Base-by-base conservation (phyloP, 2,888 invertebrate species). In the Girardia tigrina region DNA sequence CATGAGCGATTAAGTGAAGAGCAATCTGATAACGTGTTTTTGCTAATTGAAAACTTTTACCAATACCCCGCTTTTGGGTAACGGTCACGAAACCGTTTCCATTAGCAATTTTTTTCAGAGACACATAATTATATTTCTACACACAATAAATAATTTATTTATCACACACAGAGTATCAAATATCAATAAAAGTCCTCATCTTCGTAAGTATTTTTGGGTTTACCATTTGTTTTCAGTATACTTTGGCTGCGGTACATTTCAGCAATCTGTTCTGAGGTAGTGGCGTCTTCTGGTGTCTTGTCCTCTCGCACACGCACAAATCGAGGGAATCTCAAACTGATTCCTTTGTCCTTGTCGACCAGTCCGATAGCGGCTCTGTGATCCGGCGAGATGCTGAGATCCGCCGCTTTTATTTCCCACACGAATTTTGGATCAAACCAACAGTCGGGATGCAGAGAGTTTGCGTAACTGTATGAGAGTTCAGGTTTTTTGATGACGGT, bases 341-440 rank as follows among this genome's bases (percentile, higher is more conserved):
- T 91, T 26, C 97, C 97, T 81, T 91, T 91, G 81, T 90, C 90
- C 0, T 89, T 88, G 86, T 94, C 92, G 70, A 91, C 90, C 81
- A 91, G 89, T 72, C 87, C 87, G 71, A 88, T 84, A 0, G 90
- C 97, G 72, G 97, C 97, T 82, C 88, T 88, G 84, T 98, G 94
- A 73, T 90, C 89, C 20, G 98, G 95, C 29, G 95, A 97, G 72
- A 98, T 88, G 4, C 95, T 95, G 77, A 98, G 87, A 87, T 98
- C 97, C 0, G 97, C 97, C 84, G 94, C 93, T 83, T 94, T 93
- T 75, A 95, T 88, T 87, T 95, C 95, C 93, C 94, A 94, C 76
- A 98, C 94, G 84, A 89, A 88, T 20, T 88, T 88, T 1, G 92
- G 88, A 79, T 84, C 84, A 78, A 84, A 84, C 84, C 84, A 84